Percentiles rank a stretch among this genome's conserved stretches.
Evolutionary conservation across 2,888 invertebrate species (phyloP).

Genomic region (Keiferia lycopersicella): DNA sequence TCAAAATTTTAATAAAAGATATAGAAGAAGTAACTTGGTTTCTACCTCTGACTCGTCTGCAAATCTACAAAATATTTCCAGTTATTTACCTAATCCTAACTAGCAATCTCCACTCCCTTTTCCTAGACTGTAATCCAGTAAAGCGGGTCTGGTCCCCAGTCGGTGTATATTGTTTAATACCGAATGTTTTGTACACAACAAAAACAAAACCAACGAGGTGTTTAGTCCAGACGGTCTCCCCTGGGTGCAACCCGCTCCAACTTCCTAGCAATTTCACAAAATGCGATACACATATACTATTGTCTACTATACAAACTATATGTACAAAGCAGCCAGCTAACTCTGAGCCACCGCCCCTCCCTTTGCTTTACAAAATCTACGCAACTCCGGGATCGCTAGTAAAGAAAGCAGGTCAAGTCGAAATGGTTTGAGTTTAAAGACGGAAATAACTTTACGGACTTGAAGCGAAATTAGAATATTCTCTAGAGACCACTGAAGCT

Average conservation of each 20-base stretch:
- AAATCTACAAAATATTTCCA: not conserved
- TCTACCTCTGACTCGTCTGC: not conserved
- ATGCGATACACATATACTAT: constrained; percentile 56
- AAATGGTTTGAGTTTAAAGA: constrained; percentile 57
- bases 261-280: constrained; percentile 76
- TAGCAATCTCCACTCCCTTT: not conserved
- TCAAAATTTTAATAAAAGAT: too few species aligned
- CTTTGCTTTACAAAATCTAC: constrained; percentile 37
- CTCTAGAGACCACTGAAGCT: constrained; percentile 62
- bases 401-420: constrained; percentile 47
- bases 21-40: too few species aligned
- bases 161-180: constrained; percentile 29
- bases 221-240: constrained; percentile 74
- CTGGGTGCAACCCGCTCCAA: constrained; percentile 57
- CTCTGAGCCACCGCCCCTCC: constrained; percentile 46
- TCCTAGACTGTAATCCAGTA: constrained; percentile 15
- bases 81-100: constrained; percentile 15
- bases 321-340: constrained; percentile 49
- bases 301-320: constrained; percentile 43
- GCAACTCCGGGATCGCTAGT: constrained; percentile 40
- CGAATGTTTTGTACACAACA: constrained; percentile 49
- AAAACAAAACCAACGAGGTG: constrained; percentile 64
- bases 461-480: constrained; percentile 72
- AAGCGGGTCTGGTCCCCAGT: constrained; percentile 17
- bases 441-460: constrained; percentile 73